Conservation (phyloP, 2,113 vertebrate species). For the Epinephelus moara region DNA sequence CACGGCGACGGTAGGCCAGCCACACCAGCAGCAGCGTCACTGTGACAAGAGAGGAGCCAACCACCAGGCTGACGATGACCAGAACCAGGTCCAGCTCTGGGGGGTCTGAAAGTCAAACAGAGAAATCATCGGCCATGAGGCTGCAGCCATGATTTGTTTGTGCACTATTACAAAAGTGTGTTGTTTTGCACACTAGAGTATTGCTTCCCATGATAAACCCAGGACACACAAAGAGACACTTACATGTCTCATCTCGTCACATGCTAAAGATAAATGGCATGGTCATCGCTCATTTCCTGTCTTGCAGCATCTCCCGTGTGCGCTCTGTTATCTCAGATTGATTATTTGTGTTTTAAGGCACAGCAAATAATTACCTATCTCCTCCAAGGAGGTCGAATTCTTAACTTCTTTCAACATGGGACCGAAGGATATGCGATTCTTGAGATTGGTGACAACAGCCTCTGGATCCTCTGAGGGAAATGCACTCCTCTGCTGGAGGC, state of each 20-base stretch:
- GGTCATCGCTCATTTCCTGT: constrained; percentile 65
- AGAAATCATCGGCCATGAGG: background rate
- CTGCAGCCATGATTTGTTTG: background rate
- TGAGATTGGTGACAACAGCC: constrained; percentile 54
- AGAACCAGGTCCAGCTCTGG: constrained; percentile 54
- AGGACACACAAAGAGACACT: background rate
- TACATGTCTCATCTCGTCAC: constrained; percentile 6
- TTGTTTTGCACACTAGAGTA: background rate
- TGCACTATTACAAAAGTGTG: background rate
- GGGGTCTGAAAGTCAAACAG: constrained; percentile 47
- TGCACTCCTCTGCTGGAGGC: constrained; percentile 52
- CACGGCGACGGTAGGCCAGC: constrained; percentile 62
- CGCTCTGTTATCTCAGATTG: constrained; percentile 46
- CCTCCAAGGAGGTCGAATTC: constrained; percentile 59
- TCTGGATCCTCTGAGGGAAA: constrained; percentile 40
- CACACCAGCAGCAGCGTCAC: constrained; percentile 69
- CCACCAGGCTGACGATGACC: constrained; percentile 63
- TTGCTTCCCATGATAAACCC: background rate
- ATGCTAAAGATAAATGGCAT: constrained; percentile 46
- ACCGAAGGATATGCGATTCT: constrained; percentile 75
- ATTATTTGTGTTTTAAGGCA: constrained; percentile 57
- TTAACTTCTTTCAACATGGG: constrained; percentile 71
- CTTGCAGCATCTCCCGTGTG: constrained; percentile 13
- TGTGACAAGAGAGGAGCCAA: constrained; percentile 57
- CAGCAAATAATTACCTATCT: constrained; percentile 69